Conservation (phyloP, 2,888 invertebrate species). For the Cosmorhoe ocellata region DNA sequence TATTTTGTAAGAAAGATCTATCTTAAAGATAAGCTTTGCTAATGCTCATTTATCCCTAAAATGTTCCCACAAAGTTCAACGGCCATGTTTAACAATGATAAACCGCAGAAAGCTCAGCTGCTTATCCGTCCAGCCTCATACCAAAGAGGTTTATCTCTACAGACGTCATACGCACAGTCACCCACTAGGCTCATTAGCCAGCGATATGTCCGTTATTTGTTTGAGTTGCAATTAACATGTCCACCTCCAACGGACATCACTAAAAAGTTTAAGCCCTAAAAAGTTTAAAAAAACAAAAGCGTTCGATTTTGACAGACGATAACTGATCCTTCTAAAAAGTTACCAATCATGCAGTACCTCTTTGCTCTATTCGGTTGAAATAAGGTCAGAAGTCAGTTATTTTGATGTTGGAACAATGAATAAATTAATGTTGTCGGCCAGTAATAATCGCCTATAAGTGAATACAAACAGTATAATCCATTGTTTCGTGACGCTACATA, state of each 20-base stretch:
- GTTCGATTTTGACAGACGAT: slow-evolving; percentile 46
- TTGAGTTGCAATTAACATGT: slow-evolving; percentile 77
- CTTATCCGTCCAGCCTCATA: slow-evolving; percentile 19
- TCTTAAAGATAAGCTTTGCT: too few relatives aligned
- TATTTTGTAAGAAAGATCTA: too few relatives aligned
- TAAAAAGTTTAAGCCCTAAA: slow-evolving; percentile 37
- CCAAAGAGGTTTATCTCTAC: slow-evolving; percentile 26
- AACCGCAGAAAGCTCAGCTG: slow-evolving; percentile 4
- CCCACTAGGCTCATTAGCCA: slow-evolving; percentile 64
- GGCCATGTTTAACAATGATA: not conserved
- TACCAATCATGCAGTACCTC: slow-evolving; percentile 34
- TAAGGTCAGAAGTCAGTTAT: slow-evolving; percentile 40
- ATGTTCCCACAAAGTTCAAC: not conserved
- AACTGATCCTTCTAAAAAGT: slow-evolving; percentile 43
- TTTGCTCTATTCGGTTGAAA: slow-evolving; percentile 36
- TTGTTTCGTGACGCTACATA: slow-evolving; percentile 49
- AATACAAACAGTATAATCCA: slow-evolving; percentile 47
- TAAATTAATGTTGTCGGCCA: slow-evolving; percentile 39
- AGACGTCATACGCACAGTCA: slow-evolving; percentile 31
- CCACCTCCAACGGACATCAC: slow-evolving; percentile 59
- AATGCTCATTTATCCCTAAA: not conserved
- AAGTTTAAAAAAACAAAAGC: slow-evolving; percentile 35
- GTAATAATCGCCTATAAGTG: slow-evolving; percentile 48
- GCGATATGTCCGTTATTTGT: slow-evolving; percentile 73
- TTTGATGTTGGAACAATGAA: slow-evolving; percentile 24